A percentile compares a stretch with the other conserved stretches of the same genome.
phyloP scores from a whole-genome alignment of 2,797 vertebrate genomes.

The Harpagifer antarcticus region DNA sequence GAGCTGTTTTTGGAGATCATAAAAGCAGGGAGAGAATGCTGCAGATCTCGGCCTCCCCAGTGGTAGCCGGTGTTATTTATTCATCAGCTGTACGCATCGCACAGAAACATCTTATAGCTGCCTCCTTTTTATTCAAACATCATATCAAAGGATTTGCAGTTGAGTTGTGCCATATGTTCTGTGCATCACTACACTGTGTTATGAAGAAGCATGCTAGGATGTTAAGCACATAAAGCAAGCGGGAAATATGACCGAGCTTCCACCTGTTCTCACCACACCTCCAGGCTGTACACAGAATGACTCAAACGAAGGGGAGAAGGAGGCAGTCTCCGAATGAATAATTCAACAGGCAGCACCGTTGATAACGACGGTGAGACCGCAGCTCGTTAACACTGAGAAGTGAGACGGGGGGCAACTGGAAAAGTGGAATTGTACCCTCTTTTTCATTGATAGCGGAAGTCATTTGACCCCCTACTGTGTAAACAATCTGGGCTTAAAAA shows the following conservation, averaged over 20 bases:
- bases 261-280: slow-evolving; percentile 37
- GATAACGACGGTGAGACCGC: slow-evolving; percentile 62
- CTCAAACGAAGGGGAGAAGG: slow-evolving; percentile 15
- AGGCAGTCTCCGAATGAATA: slow-evolving; percentile 66
- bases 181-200: slow-evolving; percentile 20
- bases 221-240: slow-evolving; percentile 4
- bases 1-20: slow-evolving; percentile 61
- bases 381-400: slow-evolving; percentile 70
- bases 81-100: slow-evolving; percentile 45
- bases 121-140: slow-evolving; percentile 42
- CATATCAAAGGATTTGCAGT: slow-evolving; percentile 40
- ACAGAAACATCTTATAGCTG: slow-evolving; percentile 16
- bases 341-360: slow-evolving; percentile 65
- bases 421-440: slow-evolving; percentile 42
- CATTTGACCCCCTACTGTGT: slow-evolving; percentile 34
- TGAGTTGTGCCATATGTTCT: slow-evolving; percentile 7
- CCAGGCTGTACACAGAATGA: slow-evolving; percentile 49
- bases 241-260: slow-evolving; percentile 20
- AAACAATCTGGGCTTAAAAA: slow-evolving; percentile 24
- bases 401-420: slow-evolving; percentile 57
- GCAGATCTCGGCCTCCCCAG: slow-evolving; percentile 44
- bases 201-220: slow-evolving; percentile 15
- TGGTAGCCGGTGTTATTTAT: slow-evolving; percentile 57
- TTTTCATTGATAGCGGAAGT: slow-evolving; percentile 26
- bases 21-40: slow-evolving; percentile 31